A percentile compares a stretch with the other conserved stretches of the same genome.
phyloP scores from a whole-genome alignment of 2,113 vertebrate genomes.

The Ochotona curzoniae region DNA sequence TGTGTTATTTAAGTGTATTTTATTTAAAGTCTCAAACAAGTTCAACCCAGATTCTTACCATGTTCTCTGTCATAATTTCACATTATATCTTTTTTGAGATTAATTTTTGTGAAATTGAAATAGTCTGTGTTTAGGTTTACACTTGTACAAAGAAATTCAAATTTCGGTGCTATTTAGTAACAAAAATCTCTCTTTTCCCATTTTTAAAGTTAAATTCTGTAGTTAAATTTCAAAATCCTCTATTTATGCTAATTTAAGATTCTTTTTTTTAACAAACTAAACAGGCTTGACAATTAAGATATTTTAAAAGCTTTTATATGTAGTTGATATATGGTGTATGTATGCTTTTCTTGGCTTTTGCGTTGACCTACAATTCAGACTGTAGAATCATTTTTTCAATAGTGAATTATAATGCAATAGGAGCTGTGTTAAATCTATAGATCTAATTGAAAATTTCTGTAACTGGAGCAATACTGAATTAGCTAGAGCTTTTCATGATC shows the following conservation, averaged over 20 bases:
- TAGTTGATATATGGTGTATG: too few species aligned
- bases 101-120: not conserved
- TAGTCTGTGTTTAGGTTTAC: not conserved
- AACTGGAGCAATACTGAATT: too few species aligned
- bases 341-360: too few species aligned
- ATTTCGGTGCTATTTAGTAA: not conserved
- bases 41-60: not conserved
- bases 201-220: not conserved
- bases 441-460: too few species aligned
- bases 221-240: not conserved
- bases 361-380: too few species aligned
- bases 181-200: not conserved
- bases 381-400: too few species aligned
- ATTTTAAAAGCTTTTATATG: too few species aligned
- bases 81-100: not conserved
- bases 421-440: too few species aligned
- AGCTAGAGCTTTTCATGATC: too few species aligned
- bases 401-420: too few species aligned
- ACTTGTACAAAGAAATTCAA: not conserved
- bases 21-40: not conserved
- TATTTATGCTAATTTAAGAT: not conserved
- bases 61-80: not conserved
- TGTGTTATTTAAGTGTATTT: not conserved
- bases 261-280: too few species aligned
- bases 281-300: too few species aligned